Evolutionary conservation across 2,888 invertebrate genomes (phyloP), one percentile per base, ranked within the genome.

Genomic region (Calameuta pallipes): DNA sequence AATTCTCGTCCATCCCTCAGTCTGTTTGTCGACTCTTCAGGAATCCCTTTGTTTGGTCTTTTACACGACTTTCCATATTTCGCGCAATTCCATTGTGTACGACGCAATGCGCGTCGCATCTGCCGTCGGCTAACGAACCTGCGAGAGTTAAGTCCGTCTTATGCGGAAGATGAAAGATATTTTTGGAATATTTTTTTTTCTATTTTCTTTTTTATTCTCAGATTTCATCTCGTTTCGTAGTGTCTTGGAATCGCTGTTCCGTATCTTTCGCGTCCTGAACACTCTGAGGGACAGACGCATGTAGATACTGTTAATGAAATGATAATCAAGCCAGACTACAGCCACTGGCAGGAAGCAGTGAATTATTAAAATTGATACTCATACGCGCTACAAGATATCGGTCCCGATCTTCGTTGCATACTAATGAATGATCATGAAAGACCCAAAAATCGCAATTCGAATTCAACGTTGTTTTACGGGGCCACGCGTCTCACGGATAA

Each of bases 11-110:
- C 82, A 37, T 37, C 74, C 34, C 31, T 36, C 74, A 36, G 79
- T 81, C 78, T 79, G 78, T 81, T 79, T 83, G 82, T 79, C 77
- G 76, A 79, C 80, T 82, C 78, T 83, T 77, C 82, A 80, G 78
- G 82, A 76, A 77, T 79, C 82, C 78, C 80, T 84, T 82, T 85
- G 81, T 84, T 83, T 79, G 35, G 37, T 74, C 74, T 36, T 74
- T 74, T 74, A 74, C 74, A 76, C 33, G 76, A 74, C 76, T 79
- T 79, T 77, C 76, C 76, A 76, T 77, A 76, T 74, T 79, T 79
- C 79, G 74, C 70, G 78, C 73, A 78, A 78, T 75, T 73, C 78
- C 78, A 78, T 78, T 78, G 78, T 78, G 71, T 31, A 35, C 74
- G 75, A 13, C 81, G 73, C 56, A 75, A 74, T 71, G 71, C 71